Evolutionary conservation across 2,113 vertebrate genomes (phyloP).

Genomic region (Thomomys bottae): DNA sequence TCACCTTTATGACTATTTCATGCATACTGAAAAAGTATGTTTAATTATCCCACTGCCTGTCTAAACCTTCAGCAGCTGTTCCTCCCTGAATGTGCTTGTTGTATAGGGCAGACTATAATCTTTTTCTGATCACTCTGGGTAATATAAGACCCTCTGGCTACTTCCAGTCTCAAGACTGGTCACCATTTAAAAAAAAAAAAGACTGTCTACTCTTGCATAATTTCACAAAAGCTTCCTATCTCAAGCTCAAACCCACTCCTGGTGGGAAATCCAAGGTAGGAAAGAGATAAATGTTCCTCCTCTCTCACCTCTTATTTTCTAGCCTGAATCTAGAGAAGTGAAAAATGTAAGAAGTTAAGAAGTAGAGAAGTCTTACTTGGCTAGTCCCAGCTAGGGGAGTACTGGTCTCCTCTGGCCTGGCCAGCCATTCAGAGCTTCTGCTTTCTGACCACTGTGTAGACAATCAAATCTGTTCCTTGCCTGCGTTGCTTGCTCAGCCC

Average conservation of each 20-base stretch:
- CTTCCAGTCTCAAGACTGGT: neutral
- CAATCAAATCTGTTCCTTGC: neutral
- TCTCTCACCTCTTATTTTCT: neutral
- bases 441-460: neutral
- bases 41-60: neutral
- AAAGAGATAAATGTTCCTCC: neutral
- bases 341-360: neutral
- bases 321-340: neutral
- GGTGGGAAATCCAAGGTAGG: neutral
- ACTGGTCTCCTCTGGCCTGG: neutral
- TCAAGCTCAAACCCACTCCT: neutral
- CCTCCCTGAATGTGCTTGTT: neutral
- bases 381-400: too few relatives aligned
- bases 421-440: neutral
- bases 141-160: neutral
- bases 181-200: slow-evolving; percentile 12
- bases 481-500: neutral
- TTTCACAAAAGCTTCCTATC: neutral
- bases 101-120: neutral
- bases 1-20: neutral
- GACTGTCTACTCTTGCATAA: neutral
- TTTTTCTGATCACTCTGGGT: neutral
- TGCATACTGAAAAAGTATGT: neutral
- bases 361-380: neutral
- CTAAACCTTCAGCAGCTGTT: neutral